phyloP scores from a whole-genome alignment of 35 echinoderm and acorn worm genomes.

The Heliocidaris tuberculata region DNA sequence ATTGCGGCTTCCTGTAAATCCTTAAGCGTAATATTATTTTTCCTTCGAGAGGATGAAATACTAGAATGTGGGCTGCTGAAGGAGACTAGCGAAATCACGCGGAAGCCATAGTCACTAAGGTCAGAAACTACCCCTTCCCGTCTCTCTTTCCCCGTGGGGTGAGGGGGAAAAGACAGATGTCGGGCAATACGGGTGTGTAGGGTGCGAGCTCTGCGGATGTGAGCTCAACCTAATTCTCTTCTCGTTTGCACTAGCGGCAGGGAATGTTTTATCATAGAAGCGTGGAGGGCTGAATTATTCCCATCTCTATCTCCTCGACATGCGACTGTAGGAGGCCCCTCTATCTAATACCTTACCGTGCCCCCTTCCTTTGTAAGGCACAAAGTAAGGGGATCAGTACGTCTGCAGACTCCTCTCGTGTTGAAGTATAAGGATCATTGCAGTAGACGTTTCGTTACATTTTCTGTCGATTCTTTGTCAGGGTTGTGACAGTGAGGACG shows the following conservation, averaged over 20 bases:
- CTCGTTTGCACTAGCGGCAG: neutral
- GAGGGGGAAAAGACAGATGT: neutral
- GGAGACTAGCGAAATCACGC: neutral
- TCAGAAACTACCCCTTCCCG: slow-evolving; percentile 8
- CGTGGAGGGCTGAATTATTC: neutral
- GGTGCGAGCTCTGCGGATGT: neutral
- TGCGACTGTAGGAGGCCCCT: neutral
- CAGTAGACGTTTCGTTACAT: neutral
- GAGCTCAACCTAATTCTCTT: neutral
- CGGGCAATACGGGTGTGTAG: neutral
- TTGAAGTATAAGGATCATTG: neutral
- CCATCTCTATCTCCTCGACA: neutral
- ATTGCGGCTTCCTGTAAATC: neutral
- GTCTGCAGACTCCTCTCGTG: neutral
- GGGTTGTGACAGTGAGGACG: neutral
- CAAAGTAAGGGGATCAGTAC: neutral
- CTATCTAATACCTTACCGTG: slow-evolving; percentile 9
- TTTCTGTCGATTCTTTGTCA: neutral
- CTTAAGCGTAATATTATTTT: neutral
- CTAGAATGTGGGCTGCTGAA: neutral
- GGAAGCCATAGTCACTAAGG: neutral
- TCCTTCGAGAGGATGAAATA: neutral
- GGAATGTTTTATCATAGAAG: neutral
- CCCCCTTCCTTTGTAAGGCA: slow-evolving; percentile 14
- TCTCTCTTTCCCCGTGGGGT: neutral